phyloP scores from a whole-genome alignment of 2,888 invertebrate species.

The Onchidella celtica region DNA sequence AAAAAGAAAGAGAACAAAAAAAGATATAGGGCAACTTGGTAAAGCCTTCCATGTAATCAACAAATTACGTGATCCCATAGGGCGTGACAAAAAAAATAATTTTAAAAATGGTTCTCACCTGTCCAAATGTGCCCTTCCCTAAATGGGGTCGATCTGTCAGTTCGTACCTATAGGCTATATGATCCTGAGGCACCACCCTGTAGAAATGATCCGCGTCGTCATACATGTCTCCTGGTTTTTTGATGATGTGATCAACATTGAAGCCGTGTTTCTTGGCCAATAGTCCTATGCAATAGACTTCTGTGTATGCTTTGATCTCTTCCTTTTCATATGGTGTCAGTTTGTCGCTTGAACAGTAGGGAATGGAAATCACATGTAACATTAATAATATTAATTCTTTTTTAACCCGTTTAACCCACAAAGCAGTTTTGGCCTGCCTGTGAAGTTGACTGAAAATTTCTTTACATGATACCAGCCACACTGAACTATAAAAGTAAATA shows the following conservation, averaged over 20 bases:
- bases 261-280: conserved; percentile 16
- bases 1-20: too few species aligned
- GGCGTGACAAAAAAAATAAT: too few species aligned
- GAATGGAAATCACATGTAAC: not conserved
- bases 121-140: conserved; percentile 98
- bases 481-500: too few species aligned
- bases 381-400: too few species aligned
- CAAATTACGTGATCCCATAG: too few species aligned
- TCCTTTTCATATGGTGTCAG: conserved; percentile 22
- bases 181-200: conserved; percentile 98
- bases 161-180: conserved; percentile 96
- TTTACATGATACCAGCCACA: too few species aligned
- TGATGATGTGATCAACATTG: not conserved
- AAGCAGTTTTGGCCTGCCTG: too few species aligned
- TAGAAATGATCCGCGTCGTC: conserved; percentile 99
- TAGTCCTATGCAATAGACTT: conserved; percentile 31
- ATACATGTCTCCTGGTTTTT: conserved; percentile 86
- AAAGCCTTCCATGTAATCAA: too few species aligned
- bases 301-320: conserved; percentile 19
- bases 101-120: too few species aligned
- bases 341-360: not conserved
- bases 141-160: conserved; percentile 94
- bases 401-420: too few species aligned
- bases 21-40: too few species aligned
- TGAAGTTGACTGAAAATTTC: too few species aligned